phyloP scores from a whole-genome alignment of 2,888 invertebrate species.

The Catonia carolina region DNA sequence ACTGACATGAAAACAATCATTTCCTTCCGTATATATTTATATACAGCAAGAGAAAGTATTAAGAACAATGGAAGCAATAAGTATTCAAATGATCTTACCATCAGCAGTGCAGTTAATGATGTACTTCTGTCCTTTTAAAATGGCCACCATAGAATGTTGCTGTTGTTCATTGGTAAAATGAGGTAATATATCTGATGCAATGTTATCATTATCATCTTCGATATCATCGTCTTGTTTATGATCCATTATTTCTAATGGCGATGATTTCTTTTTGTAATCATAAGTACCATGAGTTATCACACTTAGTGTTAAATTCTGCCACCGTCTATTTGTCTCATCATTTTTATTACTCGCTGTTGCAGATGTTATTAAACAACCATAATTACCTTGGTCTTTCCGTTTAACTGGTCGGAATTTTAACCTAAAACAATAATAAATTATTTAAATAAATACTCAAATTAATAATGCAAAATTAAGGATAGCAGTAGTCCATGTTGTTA shows the following conservation, averaged over 20 bases:
- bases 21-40: too few relatives aligned
- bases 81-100: slow-evolving; percentile 22
- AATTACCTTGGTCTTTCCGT: slow-evolving; percentile 46
- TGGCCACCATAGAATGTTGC: slow-evolving; percentile 17
- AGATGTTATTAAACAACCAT: slow-evolving; percentile 41
- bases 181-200: slow-evolving; percentile 18
- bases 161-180: slow-evolving; percentile 10
- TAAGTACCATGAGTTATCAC: not conserved
- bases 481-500: too few relatives aligned
- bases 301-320: slow-evolving; percentile 11
- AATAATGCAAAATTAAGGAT: not conserved
- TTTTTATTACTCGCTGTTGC: slow-evolving; percentile 21
- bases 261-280: slow-evolving; percentile 3
- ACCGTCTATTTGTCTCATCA: not conserved
- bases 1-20: too few relatives aligned
- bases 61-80: slow-evolving; percentile 1
- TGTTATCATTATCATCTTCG: slow-evolving; percentile 22
- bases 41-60: too few relatives aligned
- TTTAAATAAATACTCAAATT: not conserved
- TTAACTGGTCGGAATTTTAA: slow-evolving; percentile 47
- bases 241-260: slow-evolving; percentile 15
- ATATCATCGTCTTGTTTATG: slow-evolving; percentile 19
- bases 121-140: slow-evolving; percentile 9
- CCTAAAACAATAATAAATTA: slow-evolving; percentile 7
- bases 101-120: slow-evolving; percentile 26